Evolutionary conservation across 2,888 invertebrate species (phyloP), one percentile per base, ranked within the genome.

Genomic region (Leucania comma): DNA sequence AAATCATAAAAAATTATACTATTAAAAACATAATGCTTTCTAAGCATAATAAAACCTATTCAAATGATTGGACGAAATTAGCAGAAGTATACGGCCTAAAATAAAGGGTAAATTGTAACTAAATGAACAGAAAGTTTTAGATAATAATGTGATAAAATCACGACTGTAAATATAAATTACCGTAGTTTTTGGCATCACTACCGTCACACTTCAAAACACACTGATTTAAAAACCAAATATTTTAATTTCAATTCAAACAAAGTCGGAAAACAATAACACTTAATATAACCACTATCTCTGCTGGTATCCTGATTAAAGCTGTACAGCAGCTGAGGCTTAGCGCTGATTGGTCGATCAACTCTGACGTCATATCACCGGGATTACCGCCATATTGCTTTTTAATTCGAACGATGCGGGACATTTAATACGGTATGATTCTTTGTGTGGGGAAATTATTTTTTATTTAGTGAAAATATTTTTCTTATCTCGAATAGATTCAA

Each of bases 301-400:
- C 12, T 59, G 59, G 29, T 70, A 50, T 54, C 51, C 29, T 72
- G 83, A 82, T 83, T 80, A 80, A 83, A 83, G 63, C 69, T 69
- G 69, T 63, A 82, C 68, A 56, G 56, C 78, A 73, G 81, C 80
- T 78, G 78, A 57, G 72, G 81, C 78, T 82, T 82, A 78, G 64
- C 69, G 71, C 57, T 80, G 81, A 82, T 82, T 82, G 83, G 83
- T 78, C 69, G 83, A 72, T 74, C 74, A 69, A 63, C 56, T 63
- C 58, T 78, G 71, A 81, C 81, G 78, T 78, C 73, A 80, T 66
- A 77, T 64, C 62, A 73, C 59, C 24, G 56, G 80, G 80, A 80
- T 80, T 80, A 80, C 29, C 57, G 73, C 65, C 68, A 77, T 80
- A 80, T 80, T 80, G 81, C 81, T 80, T 80, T 80, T 80, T 81